Evolutionary conservation across 2,888 invertebrate genomes (phyloP), one percentile per base, ranked within the genome.

Genomic region (Nymphalis c-album): DNA sequence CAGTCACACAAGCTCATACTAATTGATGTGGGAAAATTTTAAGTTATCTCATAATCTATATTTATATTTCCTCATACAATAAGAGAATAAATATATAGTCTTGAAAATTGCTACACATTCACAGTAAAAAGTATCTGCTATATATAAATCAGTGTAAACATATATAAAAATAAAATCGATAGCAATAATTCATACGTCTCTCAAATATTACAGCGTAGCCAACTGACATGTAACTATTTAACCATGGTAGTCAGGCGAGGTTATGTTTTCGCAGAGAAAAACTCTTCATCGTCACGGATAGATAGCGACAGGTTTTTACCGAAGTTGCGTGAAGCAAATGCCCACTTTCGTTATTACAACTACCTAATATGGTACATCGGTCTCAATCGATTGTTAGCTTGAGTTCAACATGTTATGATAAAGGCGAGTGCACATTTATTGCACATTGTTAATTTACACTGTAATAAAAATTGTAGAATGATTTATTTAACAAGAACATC

Each of bases 341-440:
- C 69, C 67, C 69, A 72, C 74, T 74, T 72, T 74, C 74, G 71
- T 68, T 71, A 68, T 64, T 67, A 66, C 71, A 64, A 67, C 58
- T 66, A 61, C 73, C 74, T 68, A 71, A 72, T 74, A 74, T 66
- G 74, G 71, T 35, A 48, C 67, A 66, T 63, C 40, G 47, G 53
- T 67, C 67, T 62, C 64, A n/a, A 18, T 40, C 61, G 51, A 67
- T 71, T 71, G 69, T 71, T 64, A 64, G 61, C 66, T 65, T 57
- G 61, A 58, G 31, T 61, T 64, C 65, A 50, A 64, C 65, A 46
- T 61, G 65, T 60, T 62, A 61, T 69, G 46, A 64, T 68, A 69
- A 62, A 48, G 67, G 64, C 55, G 51, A 40, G 40, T 46, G 58
- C 58, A 67, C 59, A 59, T 35, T 60, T 22, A 47, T 60, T 67